Conservation (phyloP, 2,113 vertebrate species). For the Ceyx melanurus region DNA sequence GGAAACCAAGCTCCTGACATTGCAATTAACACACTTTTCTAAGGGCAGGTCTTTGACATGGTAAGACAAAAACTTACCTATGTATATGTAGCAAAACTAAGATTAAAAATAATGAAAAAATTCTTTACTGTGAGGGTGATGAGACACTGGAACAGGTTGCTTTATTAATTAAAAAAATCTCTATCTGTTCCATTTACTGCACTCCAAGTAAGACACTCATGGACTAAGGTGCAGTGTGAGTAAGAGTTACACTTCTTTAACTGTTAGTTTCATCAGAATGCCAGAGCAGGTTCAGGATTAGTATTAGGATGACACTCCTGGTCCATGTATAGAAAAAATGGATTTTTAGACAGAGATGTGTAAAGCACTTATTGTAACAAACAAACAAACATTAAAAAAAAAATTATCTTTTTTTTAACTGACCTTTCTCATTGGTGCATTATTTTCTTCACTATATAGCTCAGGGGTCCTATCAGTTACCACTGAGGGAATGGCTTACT, state of each 20-base stretch:
- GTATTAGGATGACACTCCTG: background rate
- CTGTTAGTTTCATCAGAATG: background rate
- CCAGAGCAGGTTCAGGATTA: background rate
- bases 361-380: background rate
- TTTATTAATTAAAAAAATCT: background rate
- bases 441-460: background rate
- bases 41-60: background rate
- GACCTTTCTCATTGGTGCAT: background rate
- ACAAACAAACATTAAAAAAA: too few species aligned
- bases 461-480: background rate
- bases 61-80: background rate
- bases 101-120: too few species aligned
- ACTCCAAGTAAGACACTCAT: background rate
- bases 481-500: background rate
- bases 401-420: background rate
- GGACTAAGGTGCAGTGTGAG: background rate
- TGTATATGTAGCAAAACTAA: background rate
- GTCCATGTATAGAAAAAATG: background rate
- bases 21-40: background rate
- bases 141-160: too few species aligned
- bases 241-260: background rate
- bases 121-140: too few species aligned
- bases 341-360: background rate
- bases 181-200: background rate
- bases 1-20: background rate